A percentile compares a stretch with the other conserved stretches of the same genome.
Conservation (phyloP, 2,113 vertebrate species). For the Myotis brandtii region DNA sequence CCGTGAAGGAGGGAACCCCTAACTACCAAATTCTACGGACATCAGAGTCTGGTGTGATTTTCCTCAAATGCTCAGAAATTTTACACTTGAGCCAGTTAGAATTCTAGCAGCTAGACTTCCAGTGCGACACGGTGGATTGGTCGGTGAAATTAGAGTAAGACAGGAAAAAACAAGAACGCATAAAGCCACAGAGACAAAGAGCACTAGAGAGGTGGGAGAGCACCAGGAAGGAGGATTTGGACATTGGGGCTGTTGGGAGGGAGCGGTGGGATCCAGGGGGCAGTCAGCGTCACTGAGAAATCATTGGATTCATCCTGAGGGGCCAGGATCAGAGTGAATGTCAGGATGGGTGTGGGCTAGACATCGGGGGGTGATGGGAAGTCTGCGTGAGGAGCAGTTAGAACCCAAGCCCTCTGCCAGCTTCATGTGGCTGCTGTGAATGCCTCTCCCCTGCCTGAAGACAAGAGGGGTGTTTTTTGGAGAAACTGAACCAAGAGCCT, state of each 20-base stretch:
- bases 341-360: not conserved
- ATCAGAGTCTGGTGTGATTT: not conserved
- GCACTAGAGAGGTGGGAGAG: not conserved
- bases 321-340: not conserved
- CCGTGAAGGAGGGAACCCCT: not conserved
- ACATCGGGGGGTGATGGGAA: not conserved
- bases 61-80: not conserved
- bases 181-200: not conserved
- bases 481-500: not conserved
- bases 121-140: not conserved
- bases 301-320: too few relatives aligned
- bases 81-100: not conserved
- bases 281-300: fast-evolving
- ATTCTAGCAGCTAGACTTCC: not conserved
- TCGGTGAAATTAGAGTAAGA: not conserved
- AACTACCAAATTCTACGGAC: not conserved
- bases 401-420: too few relatives aligned
- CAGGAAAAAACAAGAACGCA: fast-evolving
- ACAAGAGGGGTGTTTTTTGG: not conserved
- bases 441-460: too few relatives aligned
- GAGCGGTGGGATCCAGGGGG: not conserved
- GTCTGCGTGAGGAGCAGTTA: not conserved
- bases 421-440: not conserved
- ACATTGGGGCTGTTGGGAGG: not conserved
- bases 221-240: not conserved